Evolutionary conservation across 2,888 invertebrate species (phyloP).

Genomic region (Phytoseiulus persimilis): DNA sequence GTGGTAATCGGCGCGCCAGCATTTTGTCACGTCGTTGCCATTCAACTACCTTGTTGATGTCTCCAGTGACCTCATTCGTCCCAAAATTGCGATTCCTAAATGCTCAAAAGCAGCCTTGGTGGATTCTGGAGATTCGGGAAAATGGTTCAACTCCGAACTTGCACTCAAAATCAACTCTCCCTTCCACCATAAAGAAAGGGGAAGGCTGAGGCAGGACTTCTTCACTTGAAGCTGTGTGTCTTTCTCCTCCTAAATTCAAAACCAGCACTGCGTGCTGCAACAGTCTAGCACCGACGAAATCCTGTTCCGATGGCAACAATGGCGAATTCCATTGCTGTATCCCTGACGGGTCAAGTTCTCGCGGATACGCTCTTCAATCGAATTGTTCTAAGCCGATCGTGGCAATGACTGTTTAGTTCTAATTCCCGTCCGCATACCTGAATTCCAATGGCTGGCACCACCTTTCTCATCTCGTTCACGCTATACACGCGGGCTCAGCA

Average conservation of each 20-base stretch:
- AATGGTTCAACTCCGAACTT: background rate
- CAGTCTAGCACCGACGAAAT: too few species aligned
- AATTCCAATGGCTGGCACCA: background rate
- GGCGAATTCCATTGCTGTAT: too few species aligned
- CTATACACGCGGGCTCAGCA: conserved; percentile 5
- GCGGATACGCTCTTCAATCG: too few species aligned
- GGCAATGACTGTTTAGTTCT: too few species aligned
- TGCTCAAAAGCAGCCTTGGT: background rate
- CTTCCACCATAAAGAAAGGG: too few species aligned
- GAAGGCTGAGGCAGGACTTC: too few species aligned
- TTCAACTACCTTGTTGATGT: background rate
- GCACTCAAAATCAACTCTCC: background rate
- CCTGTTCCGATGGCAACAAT: too few species aligned
- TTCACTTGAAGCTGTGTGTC: too few species aligned
- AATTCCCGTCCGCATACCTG: background rate
- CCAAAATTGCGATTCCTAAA: background rate
- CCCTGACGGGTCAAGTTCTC: too few species aligned
- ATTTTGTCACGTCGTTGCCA: background rate
- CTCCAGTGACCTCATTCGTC: background rate
- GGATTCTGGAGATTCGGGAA: background rate
- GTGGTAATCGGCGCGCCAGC: background rate
- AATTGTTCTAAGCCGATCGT: too few species aligned
- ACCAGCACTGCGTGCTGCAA: too few species aligned
- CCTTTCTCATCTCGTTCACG: background rate
- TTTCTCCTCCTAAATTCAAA: too few species aligned